A percentile compares a stretch with the other conserved stretches of the same genome.
phyloP scores from a whole-genome alignment of 23 tunicate genomes.

The Halocynthia aurantium region DNA sequence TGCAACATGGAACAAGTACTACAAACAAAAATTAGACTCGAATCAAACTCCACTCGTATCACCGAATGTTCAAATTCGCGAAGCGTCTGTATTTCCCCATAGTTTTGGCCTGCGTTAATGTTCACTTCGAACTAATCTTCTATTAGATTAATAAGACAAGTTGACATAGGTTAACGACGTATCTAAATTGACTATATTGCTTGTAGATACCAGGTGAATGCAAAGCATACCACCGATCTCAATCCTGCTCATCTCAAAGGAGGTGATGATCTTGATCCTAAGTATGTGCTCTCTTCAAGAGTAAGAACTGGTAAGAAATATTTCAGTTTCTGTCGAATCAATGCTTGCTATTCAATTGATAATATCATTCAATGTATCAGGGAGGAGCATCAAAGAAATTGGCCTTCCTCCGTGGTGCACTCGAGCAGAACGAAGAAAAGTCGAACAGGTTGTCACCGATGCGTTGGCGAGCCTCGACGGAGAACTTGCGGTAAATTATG shows the following conservation, averaged over 20 bases:
- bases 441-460: constrained; percentile 41
- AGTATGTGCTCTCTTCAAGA: constrained; percentile 70
- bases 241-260: constrained; percentile 33
- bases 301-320: constrained; percentile 18
- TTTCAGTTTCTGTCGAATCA: no score
- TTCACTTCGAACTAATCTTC: neutral
- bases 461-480: constrained; percentile 51
- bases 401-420: constrained; percentile 63
- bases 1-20: no score
- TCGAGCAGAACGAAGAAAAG: constrained; percentile 54
- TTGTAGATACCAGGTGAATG: constrained; percentile 45
- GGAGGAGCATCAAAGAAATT: constrained; percentile 55
- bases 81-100: no score
- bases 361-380: constrained; percentile 5
- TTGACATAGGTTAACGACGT: no score
- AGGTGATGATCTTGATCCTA: constrained; percentile 68
- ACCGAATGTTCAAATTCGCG: no score
- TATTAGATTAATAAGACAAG: neutral
- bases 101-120: no score
- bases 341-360: no score
- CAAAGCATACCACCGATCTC: constrained; percentile 49
- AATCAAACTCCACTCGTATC: no score
- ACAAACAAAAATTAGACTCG: no score
- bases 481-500: constrained; percentile 34
- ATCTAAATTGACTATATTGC: neutral